These are phyloP conservation scores for Acromyrmex charruanus DNA, from an alignment of 1,140 invertebrate species.

Conservation along the genomic window DNA sequence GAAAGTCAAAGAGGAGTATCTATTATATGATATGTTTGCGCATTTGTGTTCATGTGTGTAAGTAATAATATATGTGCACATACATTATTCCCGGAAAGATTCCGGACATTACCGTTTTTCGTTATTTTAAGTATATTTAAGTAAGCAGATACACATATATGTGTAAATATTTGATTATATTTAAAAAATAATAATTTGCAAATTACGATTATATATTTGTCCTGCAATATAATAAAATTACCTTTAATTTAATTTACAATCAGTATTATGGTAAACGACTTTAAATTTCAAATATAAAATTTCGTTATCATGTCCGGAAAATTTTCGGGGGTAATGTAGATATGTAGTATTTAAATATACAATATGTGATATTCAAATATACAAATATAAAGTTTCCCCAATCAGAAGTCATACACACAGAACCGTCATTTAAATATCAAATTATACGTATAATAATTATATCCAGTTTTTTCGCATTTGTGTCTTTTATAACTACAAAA, in stretches of 20 bases:
- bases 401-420: background rate
- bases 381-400: constrained; percentile 67
- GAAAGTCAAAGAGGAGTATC: background rate
- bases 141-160: too few species aligned
- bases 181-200: too few species aligned
- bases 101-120: too few species aligned
- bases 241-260: too few species aligned
- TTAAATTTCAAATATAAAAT: too few species aligned
- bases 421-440: constrained; percentile 56
- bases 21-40: constrained; percentile 52
- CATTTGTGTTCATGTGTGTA: constrained; percentile 17
- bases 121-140: too few species aligned
- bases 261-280: too few species aligned
- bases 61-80: constrained; percentile 27
- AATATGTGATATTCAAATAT: constrained; percentile 66
- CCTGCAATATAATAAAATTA: too few species aligned
- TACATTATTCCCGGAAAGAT: too few species aligned
- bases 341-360: constrained; percentile 64
- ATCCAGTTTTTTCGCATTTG: constrained; percentile 51
- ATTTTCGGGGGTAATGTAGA: background rate
- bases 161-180: too few species aligned
- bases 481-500: constrained; percentile 62
- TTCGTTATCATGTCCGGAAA: too few species aligned
- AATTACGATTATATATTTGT: too few species aligned
- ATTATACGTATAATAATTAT: constrained; percentile 53